Base-by-base conservation (phyloP, 2,113 vertebrate genomes). In the Romanogobio albipinnatus region DNA sequence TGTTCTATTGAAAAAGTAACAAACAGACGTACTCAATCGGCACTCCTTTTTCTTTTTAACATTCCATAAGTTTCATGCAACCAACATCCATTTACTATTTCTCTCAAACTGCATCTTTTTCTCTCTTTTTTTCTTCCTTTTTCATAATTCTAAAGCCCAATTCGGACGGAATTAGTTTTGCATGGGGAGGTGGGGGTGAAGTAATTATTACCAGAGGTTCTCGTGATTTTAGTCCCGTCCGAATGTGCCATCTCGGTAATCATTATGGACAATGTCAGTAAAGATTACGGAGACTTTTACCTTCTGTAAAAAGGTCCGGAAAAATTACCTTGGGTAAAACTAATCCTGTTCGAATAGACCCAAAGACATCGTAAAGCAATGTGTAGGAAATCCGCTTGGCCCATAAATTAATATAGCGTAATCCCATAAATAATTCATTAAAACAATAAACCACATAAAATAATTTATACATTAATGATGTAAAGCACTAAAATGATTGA, bases 371-470 rank as follows among this genome's bases (percentile, higher is more conserved):
- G 29, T 17, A 58, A n/a, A 2, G 5, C 9, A 3, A 59, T 4
- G 9, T 15, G 11, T 19, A 22, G 45, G 61, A 66, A 66, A 68
- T 68, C 17, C 19, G 19, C 61, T 68, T 17, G 66, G 8, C 9
- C 19, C 19, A 81, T 81, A 68, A 33, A 9, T 81, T n/a, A 29
- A 80, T 64, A 26, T 2, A 68, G 45, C 6, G 10, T 68, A 81
- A 81, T 45, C 15, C 47, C 26, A 76, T 51, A 29, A 80, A 29
- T 64, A 47, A 29, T 58, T 64, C 22, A 62, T 51, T 49, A 68
- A 66, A 81, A 45, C 61, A 26, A 53, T 68, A 68, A 81, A 36
- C 26, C 62, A n/a, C 14, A 53, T 62, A 33, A 68, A 33, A 81
- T 53, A 14, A 68, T 51, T 53, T n/a, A 39, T 39, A 5, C 15